phyloP scores from a whole-genome alignment of 2,797 vertebrate genomes.

The Sebastes itinus region DNA sequence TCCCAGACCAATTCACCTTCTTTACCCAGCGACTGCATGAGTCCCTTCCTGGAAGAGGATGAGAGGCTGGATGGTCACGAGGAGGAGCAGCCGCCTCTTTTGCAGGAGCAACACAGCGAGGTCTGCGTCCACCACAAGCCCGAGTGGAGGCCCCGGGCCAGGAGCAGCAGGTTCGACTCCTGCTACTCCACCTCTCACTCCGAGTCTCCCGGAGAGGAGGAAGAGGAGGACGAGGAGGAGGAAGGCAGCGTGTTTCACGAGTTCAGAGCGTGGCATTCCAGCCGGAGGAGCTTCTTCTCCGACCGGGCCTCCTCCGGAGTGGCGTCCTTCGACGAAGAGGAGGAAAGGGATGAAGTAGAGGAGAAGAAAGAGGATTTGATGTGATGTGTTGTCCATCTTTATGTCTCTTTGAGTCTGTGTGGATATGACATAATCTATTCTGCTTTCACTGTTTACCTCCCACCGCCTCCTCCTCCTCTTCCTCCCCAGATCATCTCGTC shows the following conservation, averaged over 20 bases:
- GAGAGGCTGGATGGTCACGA: constrained; percentile 62
- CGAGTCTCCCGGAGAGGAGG: constrained; percentile 87
- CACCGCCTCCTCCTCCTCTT: constrained; percentile 3
- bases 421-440: constrained; percentile 59
- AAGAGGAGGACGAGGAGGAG: constrained; percentile 85
- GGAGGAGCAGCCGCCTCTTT: constrained; percentile 79
- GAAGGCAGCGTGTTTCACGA: constrained; percentile 83
- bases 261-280: constrained; percentile 78
- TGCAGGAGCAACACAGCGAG: constrained; percentile 1
- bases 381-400: constrained; percentile 73
- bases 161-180: constrained; percentile 89
- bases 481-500: constrained; percentile 10
- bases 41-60: constrained; percentile 54
- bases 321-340: constrained; percentile 90
- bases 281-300: constrained; percentile 86
- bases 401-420: constrained; percentile 61
- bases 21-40: constrained; percentile 52
- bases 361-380: constrained; percentile 78
- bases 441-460: constrained; percentile 45
- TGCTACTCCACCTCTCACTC: constrained; percentile 91
- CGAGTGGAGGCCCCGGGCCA: constrained; percentile 83
- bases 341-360: constrained; percentile 76
- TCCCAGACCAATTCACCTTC: constrained; percentile 57
- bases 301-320: constrained; percentile 92
- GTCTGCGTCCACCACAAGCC: constrained; percentile 78